A percentile compares a stretch with the other conserved stretches of the same genome.
phyloP scores from a whole-genome alignment of 2,113 vertebrate species.

The Labeo catla region DNA sequence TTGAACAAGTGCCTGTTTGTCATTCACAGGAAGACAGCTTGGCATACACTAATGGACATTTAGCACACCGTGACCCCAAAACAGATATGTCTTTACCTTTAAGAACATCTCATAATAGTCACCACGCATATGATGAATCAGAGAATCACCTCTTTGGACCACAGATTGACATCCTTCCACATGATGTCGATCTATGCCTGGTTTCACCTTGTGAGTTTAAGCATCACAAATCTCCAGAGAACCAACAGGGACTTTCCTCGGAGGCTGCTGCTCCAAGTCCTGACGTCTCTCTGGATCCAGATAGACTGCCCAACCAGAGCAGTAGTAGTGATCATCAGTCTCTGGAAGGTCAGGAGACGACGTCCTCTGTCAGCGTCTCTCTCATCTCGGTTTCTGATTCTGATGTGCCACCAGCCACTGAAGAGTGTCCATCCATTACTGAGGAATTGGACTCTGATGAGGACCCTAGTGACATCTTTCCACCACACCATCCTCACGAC shows the following conservation, averaged over 20 bases:
- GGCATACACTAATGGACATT: slow-evolving; percentile 61
- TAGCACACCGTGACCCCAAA: slow-evolving; percentile 65
- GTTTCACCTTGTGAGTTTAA: slow-evolving; percentile 94
- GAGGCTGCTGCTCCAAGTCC: slow-evolving; percentile 59
- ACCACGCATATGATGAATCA: slow-evolving; percentile 57
- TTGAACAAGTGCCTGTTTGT: slow-evolving; percentile 80
- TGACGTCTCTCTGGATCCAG: slow-evolving; percentile 77
- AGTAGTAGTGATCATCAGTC: slow-evolving; percentile 49
- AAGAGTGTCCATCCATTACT: slow-evolving; percentile 81
- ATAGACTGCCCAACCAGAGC: slow-evolving; percentile 46
- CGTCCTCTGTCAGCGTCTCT: slow-evolving; percentile 84
- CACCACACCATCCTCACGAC: slow-evolving; percentile 66
- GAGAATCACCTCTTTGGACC: slow-evolving; percentile 61
- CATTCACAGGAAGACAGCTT: slow-evolving; percentile 74
- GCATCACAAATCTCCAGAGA: slow-evolving; percentile 78
- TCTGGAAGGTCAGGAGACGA: slow-evolving; percentile 75
- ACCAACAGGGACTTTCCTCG: slow-evolving; percentile 59
- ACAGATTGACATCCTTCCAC: slow-evolving; percentile 69
- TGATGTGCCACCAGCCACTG: slow-evolving; percentile 71
- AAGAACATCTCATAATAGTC: slow-evolving; percentile 71
- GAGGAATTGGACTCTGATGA: slow-evolving; percentile 85
- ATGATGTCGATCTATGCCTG: slow-evolving; percentile 92
- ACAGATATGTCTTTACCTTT: slow-evolving; percentile 75
- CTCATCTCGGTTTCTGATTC: slow-evolving; percentile 83
- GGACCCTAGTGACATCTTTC: slow-evolving; percentile 69